Conservation (phyloP, 2,797 vertebrate genomes). For the Chelmon rostratus region DNA sequence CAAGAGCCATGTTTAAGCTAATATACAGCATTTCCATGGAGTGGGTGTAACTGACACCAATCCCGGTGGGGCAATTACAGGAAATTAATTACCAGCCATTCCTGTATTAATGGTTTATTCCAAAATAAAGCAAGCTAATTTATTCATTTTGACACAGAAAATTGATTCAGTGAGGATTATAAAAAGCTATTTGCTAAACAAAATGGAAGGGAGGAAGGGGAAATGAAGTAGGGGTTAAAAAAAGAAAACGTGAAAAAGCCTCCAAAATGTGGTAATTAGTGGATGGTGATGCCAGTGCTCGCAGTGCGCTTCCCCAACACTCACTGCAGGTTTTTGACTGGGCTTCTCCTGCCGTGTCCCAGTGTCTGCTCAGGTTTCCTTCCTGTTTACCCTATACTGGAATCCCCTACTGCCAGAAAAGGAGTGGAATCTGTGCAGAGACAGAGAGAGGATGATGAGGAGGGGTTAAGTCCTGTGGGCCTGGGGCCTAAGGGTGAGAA, state of each 20-base stretch:
- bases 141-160: constrained; percentile 85
- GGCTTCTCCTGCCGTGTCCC: constrained; percentile 59
- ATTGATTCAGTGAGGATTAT: constrained; percentile 84
- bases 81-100: constrained; percentile 87
- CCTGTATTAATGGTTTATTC: constrained; percentile 86
- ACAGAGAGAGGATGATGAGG: constrained; percentile 47
- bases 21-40: constrained; percentile 79
- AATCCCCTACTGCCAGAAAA: constrained; percentile 69
- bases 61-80: constrained; percentile 86
- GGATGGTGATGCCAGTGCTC: constrained; percentile 68
- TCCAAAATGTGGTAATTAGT: constrained; percentile 80
- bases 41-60: constrained; percentile 85
- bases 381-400: constrained; percentile 76
- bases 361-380: constrained; percentile 73
- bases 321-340: constrained; percentile 62
- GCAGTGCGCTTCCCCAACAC: constrained; percentile 53
- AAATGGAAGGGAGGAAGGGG: constrained; percentile 77
- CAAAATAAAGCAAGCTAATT: constrained; percentile 87
- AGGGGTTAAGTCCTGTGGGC: constrained; percentile 63
- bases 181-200: constrained; percentile 86
- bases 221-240: constrained; percentile 81
- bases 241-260: constrained; percentile 81
- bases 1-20: constrained; percentile 79
- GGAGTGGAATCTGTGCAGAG: constrained; percentile 76
- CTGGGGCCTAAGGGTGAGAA: constrained; percentile 68